phyloP scores from a whole-genome alignment of 2,797 vertebrate species.

The Micromesistius poutassou region DNA sequence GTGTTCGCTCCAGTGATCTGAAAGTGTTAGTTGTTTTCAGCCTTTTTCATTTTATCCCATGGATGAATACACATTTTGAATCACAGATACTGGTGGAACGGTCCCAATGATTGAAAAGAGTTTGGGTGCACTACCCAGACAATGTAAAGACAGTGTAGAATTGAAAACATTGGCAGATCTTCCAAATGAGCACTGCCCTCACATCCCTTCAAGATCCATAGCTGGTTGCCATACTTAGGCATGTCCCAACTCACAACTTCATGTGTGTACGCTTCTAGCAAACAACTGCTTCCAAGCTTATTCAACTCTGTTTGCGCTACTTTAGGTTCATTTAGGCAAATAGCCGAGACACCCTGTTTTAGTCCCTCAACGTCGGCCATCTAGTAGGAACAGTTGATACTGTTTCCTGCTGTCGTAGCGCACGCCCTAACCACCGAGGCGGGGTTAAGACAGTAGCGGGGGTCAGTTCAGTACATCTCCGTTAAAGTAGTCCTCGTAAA shows the following conservation, averaged over 20 bases:
- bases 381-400: neutral
- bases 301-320: neutral
- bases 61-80: slow-evolving; percentile 47
- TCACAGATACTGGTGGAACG: slow-evolving; percentile 39
- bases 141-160: slow-evolving; percentile 54
- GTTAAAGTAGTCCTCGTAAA: slow-evolving; percentile 51
- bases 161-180: slow-evolving; percentile 52
- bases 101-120: slow-evolving; percentile 43
- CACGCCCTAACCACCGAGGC: neutral
- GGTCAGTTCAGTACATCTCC: slow-evolving; percentile 46
- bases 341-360: neutral
- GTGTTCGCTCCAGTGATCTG: slow-evolving; percentile 28
- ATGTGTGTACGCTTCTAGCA: slow-evolving; percentile 15
- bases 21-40: slow-evolving; percentile 52
- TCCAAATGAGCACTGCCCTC: neutral
- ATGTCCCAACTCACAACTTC: neutral
- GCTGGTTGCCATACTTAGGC: neutral
- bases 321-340: neutral
- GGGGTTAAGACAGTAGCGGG: slow-evolving; percentile 44
- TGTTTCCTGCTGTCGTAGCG: neutral
- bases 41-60: slow-evolving; percentile 28
- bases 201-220: neutral
- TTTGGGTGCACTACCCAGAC: slow-evolving; percentile 28
- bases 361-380: neutral
- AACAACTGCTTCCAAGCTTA: slow-evolving; percentile 4